A percentile compares a stretch with the other conserved stretches of the same genome.
Evolutionary conservation across 2,113 vertebrate species (phyloP).

Genomic region (Malurus melanocephalus): DNA sequence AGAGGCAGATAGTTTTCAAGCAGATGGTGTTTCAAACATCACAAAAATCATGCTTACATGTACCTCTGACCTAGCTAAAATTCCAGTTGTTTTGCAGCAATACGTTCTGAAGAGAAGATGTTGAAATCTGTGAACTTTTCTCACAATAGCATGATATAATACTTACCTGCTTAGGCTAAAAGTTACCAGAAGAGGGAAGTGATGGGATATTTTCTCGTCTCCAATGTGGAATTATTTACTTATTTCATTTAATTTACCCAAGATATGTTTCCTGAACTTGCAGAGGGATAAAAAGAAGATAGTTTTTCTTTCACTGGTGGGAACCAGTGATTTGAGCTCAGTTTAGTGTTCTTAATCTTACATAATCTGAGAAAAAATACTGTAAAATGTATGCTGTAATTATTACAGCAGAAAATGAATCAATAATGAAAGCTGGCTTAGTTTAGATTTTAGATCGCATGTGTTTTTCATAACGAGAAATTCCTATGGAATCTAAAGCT

Average conservation of each 20-base stretch:
- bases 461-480: not conserved
- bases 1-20: not conserved
- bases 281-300: not conserved
- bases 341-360: not conserved
- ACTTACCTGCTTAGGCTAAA: not conserved
- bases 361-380: not conserved
- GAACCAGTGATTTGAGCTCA: not conserved
- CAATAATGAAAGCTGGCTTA: not conserved
- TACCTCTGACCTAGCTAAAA: not conserved
- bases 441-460: slow-evolving; percentile 9
- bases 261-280: not conserved
- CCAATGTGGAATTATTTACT: not conserved
- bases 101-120: not conserved
- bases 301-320: not conserved
- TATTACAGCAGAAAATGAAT: not conserved
- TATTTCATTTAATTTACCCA: not conserved
- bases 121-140: not conserved
- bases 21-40: not conserved
- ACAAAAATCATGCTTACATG: not conserved
- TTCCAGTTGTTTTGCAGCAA: not conserved
- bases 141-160: not conserved
- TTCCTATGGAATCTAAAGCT: not conserved
- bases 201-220: not conserved
- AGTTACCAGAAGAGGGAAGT: not conserved
- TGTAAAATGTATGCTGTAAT: not conserved